Evolutionary conservation across 2,797 vertebrate genomes (phyloP).

Genomic region (Selene dorsalis): DNA sequence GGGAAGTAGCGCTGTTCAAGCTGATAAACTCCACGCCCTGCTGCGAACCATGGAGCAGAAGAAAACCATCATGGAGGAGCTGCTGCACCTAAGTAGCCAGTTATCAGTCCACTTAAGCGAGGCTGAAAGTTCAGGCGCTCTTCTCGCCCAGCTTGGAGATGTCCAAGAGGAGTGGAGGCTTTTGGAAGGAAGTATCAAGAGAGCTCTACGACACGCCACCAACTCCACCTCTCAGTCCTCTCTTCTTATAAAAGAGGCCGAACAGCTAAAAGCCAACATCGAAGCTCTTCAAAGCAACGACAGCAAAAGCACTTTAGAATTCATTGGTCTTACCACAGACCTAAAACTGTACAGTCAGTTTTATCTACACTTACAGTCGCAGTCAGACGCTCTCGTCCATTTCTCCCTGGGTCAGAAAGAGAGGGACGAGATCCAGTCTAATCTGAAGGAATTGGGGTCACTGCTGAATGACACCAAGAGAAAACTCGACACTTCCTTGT

Average conservation of each 20-base stretch:
- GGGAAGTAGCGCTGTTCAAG: conserved; percentile 82
- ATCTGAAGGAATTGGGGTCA: conserved; percentile 81
- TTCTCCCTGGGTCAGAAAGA: conserved; percentile 88
- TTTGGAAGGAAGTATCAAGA: conserved; percentile 81
- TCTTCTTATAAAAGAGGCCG: conserved; percentile 76
- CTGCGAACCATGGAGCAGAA: conserved; percentile 81
- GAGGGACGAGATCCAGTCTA: conserved; percentile 78
- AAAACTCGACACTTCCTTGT: conserved; percentile 54
- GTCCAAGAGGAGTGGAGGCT: conserved; percentile 88
- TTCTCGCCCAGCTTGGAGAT: conserved; percentile 85
- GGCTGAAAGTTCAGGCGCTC: conserved; percentile 86
- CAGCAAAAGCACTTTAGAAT: conserved; percentile 54
- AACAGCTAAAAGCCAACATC: conserved; percentile 79
- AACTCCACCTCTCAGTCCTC: conserved; percentile 80
- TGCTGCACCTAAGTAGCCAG: conserved; percentile 81
- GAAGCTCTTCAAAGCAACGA: conserved; percentile 69
- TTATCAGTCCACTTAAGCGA: conserved; percentile 82
- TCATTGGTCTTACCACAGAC: conserved; percentile 78
- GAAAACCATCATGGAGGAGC: conserved; percentile 78
- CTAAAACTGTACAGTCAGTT: conserved; percentile 81
- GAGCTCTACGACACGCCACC: conserved; percentile 80
- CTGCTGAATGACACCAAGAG: conserved; percentile 78
- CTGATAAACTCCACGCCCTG: conserved; percentile 83
- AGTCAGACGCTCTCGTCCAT: conserved; percentile 82
- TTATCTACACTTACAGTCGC: conserved; percentile 81